These are phyloP conservation scores for Clarias batrachus DNA, from an alignment of 2,113 vertebrate species.

Conservation along the genomic window DNA sequence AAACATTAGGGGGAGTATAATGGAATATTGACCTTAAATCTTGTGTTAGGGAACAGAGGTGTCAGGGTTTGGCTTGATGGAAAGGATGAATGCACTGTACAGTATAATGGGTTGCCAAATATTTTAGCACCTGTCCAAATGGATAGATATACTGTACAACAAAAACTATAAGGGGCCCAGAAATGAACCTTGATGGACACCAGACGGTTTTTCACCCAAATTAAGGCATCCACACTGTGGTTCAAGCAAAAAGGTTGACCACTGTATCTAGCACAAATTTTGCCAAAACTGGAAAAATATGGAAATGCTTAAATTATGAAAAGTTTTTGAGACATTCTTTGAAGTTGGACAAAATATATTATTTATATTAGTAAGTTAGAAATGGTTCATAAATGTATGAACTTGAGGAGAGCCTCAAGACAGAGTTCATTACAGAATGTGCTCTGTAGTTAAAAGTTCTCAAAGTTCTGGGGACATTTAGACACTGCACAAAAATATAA, in stretches of 20 bases:
- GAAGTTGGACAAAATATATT: background rate
- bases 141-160: background rate
- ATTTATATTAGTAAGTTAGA: background rate
- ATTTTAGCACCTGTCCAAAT: background rate
- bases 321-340: background rate
- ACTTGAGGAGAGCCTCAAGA: background rate
- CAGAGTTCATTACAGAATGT: background rate
- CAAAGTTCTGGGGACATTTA: background rate
- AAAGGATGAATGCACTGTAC: background rate
- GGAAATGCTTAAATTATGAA: background rate
- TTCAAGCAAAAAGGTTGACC: background rate
- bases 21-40: background rate
- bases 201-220: background rate
- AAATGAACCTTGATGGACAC: background rate
- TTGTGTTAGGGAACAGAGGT: background rate
- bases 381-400: background rate
- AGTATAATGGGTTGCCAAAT: background rate
- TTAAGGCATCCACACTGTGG: background rate
- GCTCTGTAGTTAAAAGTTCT: background rate
- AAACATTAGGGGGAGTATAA: background rate
- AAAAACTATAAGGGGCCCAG: background rate
- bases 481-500: background rate
- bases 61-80: background rate
- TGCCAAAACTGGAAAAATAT: background rate
- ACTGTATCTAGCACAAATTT: background rate